These are phyloP conservation scores for Mormoops blainvillei DNA, from an alignment of 2,113 vertebrate species.

Conservation along the genomic window DNA sequence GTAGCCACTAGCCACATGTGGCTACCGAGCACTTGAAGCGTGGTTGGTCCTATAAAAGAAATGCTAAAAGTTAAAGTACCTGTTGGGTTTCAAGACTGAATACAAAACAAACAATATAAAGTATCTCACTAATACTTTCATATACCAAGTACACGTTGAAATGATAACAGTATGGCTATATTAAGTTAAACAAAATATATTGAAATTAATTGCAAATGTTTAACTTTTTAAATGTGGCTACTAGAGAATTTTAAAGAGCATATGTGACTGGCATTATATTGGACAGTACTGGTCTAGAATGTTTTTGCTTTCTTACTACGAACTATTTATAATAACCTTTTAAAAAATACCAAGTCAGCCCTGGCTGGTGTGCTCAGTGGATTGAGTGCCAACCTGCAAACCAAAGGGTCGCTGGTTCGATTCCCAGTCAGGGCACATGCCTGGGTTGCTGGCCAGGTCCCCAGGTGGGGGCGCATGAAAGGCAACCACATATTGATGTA, in stretches of 20 bases:
- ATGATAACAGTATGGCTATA: neutral
- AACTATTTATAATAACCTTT: neutral
- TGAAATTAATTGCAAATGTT: constrained; percentile 30
- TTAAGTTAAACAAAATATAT: constrained; percentile 10
- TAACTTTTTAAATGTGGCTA: constrained; percentile 5
- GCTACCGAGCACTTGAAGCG: neutral
- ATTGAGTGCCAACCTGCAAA: neutral
- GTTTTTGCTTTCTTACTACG: constrained; percentile 23
- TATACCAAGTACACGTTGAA: neutral
- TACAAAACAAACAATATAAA: constrained; percentile 24
- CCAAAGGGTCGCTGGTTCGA: neutral
- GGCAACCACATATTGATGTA: neutral
- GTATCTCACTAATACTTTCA: constrained; percentile 17
- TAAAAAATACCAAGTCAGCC: neutral
- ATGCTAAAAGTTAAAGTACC: constrained; percentile 14
- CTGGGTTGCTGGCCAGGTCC: neutral
- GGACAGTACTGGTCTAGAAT: constrained; percentile 30
- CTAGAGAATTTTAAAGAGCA: constrained; percentile 30
- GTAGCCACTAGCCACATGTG: neutral
- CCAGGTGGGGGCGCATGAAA: accelerated
- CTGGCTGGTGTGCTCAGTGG: neutral
- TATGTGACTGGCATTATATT: neutral
- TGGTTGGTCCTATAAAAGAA: constrained; percentile 12
- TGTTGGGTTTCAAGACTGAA: constrained; percentile 8
- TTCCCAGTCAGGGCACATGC: neutral